Conservation (phyloP, 2,113 vertebrate genomes). For the Prochilodus magdalenae region DNA sequence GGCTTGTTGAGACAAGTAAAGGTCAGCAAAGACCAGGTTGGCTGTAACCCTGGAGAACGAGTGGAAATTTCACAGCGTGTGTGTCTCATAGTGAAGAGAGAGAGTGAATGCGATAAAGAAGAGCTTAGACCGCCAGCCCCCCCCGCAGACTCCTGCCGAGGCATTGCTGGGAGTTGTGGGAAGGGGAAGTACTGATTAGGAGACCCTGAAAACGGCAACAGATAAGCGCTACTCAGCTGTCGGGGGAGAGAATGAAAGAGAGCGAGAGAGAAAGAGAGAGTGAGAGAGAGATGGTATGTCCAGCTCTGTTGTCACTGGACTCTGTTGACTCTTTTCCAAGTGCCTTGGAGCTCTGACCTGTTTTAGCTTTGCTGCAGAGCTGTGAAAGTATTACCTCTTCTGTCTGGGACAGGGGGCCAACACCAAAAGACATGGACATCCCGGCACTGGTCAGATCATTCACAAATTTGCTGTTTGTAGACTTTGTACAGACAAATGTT, state of each 20-base stretch:
- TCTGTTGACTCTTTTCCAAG: slow-evolving; percentile 84
- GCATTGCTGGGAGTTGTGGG: slow-evolving; percentile 35
- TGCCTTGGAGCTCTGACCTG: slow-evolving; percentile 87
- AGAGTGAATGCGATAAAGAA: slow-evolving; percentile 15
- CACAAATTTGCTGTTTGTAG: slow-evolving; percentile 95
- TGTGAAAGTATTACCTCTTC: slow-evolving; percentile 84
- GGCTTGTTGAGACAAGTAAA: slow-evolving; percentile 60
- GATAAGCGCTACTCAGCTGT: slow-evolving; percentile 37
- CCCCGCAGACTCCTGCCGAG: slow-evolving; percentile 19
- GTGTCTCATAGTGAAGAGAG: slow-evolving; percentile 32
- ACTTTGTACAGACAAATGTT: slow-evolving; percentile 95
- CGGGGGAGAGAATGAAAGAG: slow-evolving; percentile 23
- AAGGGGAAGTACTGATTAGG: slow-evolving; percentile 49
- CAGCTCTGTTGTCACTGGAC: slow-evolving; percentile 70
- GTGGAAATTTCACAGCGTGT: slow-evolving; percentile 39
- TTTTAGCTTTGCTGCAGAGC: slow-evolving; percentile 78
- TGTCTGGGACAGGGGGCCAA: slow-evolving; percentile 77
- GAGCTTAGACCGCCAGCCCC: slow-evolving; percentile 5
- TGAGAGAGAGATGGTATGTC: slow-evolving; percentile 61
- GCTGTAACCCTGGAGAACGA: slow-evolving; percentile 29
- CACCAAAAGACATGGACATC: slow-evolving; percentile 68
- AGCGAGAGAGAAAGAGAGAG: slow-evolving; percentile 2
- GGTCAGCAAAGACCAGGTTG: slow-evolving; percentile 48
- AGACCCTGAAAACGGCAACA: slow-evolving; percentile 54
- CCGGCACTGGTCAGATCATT: slow-evolving; percentile 81